These are phyloP conservation scores for Apamea anceps DNA, from an alignment of 2,888 invertebrate genomes.

Conservation along the genomic window DNA sequence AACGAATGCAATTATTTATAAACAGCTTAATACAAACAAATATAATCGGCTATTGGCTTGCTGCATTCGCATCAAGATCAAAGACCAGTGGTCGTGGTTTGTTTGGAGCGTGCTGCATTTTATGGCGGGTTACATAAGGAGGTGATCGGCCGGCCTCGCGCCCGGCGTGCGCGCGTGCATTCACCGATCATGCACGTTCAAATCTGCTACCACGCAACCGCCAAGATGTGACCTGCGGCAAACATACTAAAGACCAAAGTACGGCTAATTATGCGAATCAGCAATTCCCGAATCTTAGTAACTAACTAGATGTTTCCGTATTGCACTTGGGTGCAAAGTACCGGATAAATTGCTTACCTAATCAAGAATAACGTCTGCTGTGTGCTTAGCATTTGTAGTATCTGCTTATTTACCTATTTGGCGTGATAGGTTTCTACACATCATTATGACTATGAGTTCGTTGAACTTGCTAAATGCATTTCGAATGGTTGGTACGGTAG, in stretches of 20 bases:
- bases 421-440: slow-evolving; percentile 46
- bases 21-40: slow-evolving; percentile 61
- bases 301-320: slow-evolving; percentile 46
- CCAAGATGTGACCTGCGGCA: slow-evolving; percentile 65
- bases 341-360: slow-evolving; percentile 46
- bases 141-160: slow-evolving; percentile 89
- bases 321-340: slow-evolving; percentile 25
- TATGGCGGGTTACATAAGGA: slow-evolving; percentile 82
- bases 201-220: slow-evolving; percentile 70
- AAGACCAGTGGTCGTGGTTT: slow-evolving; percentile 76
- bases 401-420: slow-evolving; percentile 38
- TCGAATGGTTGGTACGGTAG: slow-evolving; percentile 41
- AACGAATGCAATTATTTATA: slow-evolving; percentile 61
- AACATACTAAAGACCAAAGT: slow-evolving; percentile 62
- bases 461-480: slow-evolving; percentile 59
- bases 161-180: slow-evolving; percentile 78
- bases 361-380: slow-evolving; percentile 50
- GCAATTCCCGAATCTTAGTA: slow-evolving; percentile 43
- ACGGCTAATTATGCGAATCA: slow-evolving; percentile 51
- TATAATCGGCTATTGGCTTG: slow-evolving; percentile 53
- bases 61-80: slow-evolving; percentile 78
- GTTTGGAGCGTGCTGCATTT: slow-evolving; percentile 76
- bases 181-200: slow-evolving; percentile 80
- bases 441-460: slow-evolving; percentile 49
- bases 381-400: slow-evolving; percentile 52